Conservation (phyloP, 2,113 vertebrate genomes). For the Sinocyclocheilus grahami region DNA sequence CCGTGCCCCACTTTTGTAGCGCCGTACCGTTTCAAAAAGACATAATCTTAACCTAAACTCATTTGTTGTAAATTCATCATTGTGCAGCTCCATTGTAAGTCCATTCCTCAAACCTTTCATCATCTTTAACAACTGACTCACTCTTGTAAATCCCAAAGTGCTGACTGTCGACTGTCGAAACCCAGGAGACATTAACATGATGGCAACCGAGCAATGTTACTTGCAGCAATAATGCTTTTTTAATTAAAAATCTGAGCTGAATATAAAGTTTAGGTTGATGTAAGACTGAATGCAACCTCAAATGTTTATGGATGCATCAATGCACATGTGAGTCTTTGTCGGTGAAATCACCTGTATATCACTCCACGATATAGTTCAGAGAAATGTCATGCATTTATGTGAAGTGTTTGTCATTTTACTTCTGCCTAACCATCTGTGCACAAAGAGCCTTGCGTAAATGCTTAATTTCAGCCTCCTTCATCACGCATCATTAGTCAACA, state of each 20-base stretch:
- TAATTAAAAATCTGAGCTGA: background rate
- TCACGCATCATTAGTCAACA: conserved; percentile 52
- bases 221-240: background rate
- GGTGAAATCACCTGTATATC: conserved; percentile 3
- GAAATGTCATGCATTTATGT: background rate
- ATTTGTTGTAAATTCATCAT: background rate
- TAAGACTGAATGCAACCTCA: background rate
- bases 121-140: background rate
- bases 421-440: conserved; percentile 20
- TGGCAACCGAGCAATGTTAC: background rate
- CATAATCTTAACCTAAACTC: background rate
- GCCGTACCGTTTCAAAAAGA: background rate
- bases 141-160: conserved; percentile 15
- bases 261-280: background rate
- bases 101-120: conserved; percentile 10
- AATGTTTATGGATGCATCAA: background rate
- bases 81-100: background rate
- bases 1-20: background rate
- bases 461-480: conserved; percentile 30
- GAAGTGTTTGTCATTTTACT: background rate
- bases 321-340: background rate
- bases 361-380: background rate
- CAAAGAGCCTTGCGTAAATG: background rate
- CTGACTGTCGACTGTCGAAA: background rate
- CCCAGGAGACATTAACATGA: background rate